These are phyloP conservation scores for Salticus scenicus DNA, from an alignment of 2,888 invertebrate species.

Conservation along the genomic window DNA sequence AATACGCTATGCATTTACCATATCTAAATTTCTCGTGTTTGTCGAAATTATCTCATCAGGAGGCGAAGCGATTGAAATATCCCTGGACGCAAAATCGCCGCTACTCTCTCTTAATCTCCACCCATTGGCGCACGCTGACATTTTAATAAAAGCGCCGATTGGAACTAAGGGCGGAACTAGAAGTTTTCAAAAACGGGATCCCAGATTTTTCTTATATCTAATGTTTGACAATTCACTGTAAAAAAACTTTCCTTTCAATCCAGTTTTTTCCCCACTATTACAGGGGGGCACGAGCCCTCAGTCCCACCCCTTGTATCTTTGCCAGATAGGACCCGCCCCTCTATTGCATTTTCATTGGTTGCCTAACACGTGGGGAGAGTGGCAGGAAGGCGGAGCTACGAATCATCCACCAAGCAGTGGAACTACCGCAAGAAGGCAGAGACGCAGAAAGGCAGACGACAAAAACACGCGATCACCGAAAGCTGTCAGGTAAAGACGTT, in stretches of 20 bases:
- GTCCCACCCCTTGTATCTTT: not conserved
- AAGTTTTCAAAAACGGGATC: not conserved
- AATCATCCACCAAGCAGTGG: not conserved
- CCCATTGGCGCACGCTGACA: slow-evolving; percentile 64
- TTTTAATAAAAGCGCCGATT: slow-evolving; percentile 60
- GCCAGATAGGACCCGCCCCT: slow-evolving; percentile 26
- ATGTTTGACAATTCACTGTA: not conserved
- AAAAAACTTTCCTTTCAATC: not conserved
- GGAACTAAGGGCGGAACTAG: slow-evolving; percentile 8
- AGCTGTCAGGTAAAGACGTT: not conserved
- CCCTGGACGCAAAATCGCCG: slow-evolving; percentile 57
- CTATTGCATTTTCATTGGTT: slow-evolving; percentile 23
- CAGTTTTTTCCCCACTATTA: not conserved
- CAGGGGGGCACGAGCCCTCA: slow-evolving; percentile 6
- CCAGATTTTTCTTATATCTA: slow-evolving; percentile 3
- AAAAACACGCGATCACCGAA: slow-evolving; percentile 15
- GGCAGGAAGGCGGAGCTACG: slow-evolving; percentile 12
- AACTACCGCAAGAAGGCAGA: not conserved
- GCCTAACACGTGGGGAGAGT: slow-evolving; percentile 59
- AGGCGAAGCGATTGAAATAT: slow-evolving; percentile 56
- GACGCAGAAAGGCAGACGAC: slow-evolving; percentile 4
- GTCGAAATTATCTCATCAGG: slow-evolving; percentile 63
- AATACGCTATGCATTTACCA: no score
- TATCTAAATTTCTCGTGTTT: slow-evolving; percentile 5
- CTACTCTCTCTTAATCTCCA: slow-evolving; percentile 45